Base-by-base conservation (phyloP, 2,797 vertebrate species). In the Coregonus suidteri region DNA sequence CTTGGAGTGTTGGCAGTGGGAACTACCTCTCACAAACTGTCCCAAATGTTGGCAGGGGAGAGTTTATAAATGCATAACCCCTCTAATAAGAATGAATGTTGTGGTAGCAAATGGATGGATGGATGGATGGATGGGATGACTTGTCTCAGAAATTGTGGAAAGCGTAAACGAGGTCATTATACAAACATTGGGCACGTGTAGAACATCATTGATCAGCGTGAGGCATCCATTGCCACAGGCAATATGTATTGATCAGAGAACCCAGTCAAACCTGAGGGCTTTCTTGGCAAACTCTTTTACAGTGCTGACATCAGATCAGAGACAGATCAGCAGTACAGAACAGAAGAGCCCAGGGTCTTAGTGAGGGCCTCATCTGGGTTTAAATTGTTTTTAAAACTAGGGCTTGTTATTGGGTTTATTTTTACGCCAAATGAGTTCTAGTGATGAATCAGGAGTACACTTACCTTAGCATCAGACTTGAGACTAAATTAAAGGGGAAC, bases 221-320 rank as follows among this genome's bases (percentile, higher is more conserved):
- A 20, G n/a, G 37, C 15, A 62, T 20, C 75, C 56, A 51, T 31
- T 65, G 25, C 75, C 75, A 72, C 37, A 51, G 56, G 62, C 62
- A 18, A 14, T 52, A 13, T 7, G 18, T 75, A 66, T 75, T 31
- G 35, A 71, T 59, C 34, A 51, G 56, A 69, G 52, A 68, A 30
- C 64, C 51, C 41, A 41, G 41, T 11, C 9, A 54, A 56, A n/a
- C 53, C 20, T 37, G 68, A 31, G 31, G 15, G 30, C 69, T 70
- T 37, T 56, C 75, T 54, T 54, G 52, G 66, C 51, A 54, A 20
- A 56, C 16, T 53, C 14, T 51, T 15, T 77, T 47, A 71, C 30
- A 41, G 16, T 31, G 66, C 6, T 68, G 66, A 18, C 66, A 37
- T 35, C 31, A 35, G 35, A 37, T 68, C 14, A 47, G 41, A 47